A percentile compares a stretch with the other conserved stretches of the same genome.
Conservation (phyloP, 2,113 vertebrate genomes). For the Podarcis muralis region DNA sequence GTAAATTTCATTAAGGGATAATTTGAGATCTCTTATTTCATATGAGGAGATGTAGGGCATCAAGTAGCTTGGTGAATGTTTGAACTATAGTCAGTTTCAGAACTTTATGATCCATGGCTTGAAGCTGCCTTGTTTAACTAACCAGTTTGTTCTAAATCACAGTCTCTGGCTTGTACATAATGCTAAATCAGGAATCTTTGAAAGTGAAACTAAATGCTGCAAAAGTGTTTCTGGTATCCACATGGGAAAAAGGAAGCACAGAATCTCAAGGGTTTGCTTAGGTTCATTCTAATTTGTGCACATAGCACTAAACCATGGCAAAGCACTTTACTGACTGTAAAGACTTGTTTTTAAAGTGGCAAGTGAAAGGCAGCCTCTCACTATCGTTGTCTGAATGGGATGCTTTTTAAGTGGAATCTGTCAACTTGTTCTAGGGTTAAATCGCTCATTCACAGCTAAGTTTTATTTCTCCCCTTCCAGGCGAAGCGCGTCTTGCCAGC, state of each 20-base stretch:
- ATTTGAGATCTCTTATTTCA: background rate
- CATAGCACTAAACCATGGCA: background rate
- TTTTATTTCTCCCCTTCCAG: constrained; percentile 67
- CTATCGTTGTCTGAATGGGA: background rate
- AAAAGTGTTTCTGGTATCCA: too few species aligned
- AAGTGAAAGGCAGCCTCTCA: background rate
- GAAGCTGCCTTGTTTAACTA: too few species aligned
- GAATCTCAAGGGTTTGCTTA: background rate
- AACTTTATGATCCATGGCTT: background rate
- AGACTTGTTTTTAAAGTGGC: background rate
- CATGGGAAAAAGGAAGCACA: background rate
- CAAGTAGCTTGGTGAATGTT: background rate
- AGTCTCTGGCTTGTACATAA: background rate
- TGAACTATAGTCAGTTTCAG: background rate
- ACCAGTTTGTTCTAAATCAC: background rate
- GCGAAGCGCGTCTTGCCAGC: constrained; percentile 88
- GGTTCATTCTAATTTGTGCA: background rate
- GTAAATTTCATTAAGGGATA: background rate
- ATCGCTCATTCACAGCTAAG: background rate
- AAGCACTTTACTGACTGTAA: background rate
- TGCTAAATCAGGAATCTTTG: background rate
- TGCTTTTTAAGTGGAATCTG: background rate
- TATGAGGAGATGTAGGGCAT: too few species aligned
- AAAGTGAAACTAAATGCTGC: background rate
- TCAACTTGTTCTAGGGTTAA: background rate